Conservation (phyloP, 2,888 invertebrate species). For the Oligia strigilis region DNA sequence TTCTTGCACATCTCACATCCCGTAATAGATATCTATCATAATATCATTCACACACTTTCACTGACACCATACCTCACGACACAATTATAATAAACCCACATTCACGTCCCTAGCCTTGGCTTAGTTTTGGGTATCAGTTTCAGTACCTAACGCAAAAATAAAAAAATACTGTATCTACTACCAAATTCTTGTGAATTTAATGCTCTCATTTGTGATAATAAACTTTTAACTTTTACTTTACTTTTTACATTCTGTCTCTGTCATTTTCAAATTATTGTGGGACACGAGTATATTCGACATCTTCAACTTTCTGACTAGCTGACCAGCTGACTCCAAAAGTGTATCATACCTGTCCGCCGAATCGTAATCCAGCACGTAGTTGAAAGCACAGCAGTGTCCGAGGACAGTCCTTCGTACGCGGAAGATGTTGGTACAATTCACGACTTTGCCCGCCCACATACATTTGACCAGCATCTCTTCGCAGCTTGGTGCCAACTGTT, state of each 20-base stretch:
- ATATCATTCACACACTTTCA: not conserved
- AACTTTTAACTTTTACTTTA: not conserved
- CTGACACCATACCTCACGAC: not conserved
- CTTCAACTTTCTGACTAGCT: not conserved
- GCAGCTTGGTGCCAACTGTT: slow-evolving; percentile 88
- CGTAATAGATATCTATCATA: not conserved
- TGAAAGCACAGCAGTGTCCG: slow-evolving; percentile 91
- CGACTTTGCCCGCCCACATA: slow-evolving; percentile 79
- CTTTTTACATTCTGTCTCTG: not conserved
- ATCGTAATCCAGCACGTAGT: slow-evolving; percentile 81
- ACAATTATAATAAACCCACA: too few relatives aligned
- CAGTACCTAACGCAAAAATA: too few relatives aligned
- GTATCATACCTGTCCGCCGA: slow-evolving; percentile 67
- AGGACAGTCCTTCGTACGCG: slow-evolving; percentile 84
- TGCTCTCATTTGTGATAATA: not conserved
- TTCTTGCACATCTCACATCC: not conserved
- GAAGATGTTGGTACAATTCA: slow-evolving; percentile 85
- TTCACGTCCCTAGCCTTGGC: too few relatives aligned
- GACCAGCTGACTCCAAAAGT: not conserved
- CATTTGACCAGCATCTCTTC: slow-evolving; percentile 88
- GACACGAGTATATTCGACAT: not conserved
- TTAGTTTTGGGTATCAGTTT: too few relatives aligned
- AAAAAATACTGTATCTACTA: not conserved
- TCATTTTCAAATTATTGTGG: not conserved
- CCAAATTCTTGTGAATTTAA: not conserved